Base-by-base conservation (phyloP, 2,888 invertebrate species). In the Bhutanitis thaidina region DNA sequence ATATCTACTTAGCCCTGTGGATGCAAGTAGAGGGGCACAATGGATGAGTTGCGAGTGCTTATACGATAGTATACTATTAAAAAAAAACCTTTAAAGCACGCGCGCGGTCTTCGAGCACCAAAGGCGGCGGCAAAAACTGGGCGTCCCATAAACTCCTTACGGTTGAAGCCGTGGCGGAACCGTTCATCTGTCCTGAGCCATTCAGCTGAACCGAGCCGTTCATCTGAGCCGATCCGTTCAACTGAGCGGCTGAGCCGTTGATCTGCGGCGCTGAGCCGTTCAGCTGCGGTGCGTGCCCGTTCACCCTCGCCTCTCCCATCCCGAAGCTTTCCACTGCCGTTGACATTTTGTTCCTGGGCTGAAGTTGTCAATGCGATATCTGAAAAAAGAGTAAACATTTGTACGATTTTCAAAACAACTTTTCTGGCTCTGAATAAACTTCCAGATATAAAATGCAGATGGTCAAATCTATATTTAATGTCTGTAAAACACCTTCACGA, bases 101-200 rank as follows among this genome's bases (percentile, higher is more conserved):
- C 1, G 64, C 62, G 10, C 62, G 67, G 63, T 90, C 86, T 1
- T 81, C 76, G 0, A 90, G 66, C 34, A 66, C 54, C 35, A 90
- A 67, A 3, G 78, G 66, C 1, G 77, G 71, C 2, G 89, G 87
- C 57, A 85, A 71, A 68, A 89, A 87, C 71, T 71, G 71, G 10
- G 76, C 69, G 46, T 76, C 77, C 81, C 84, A 84, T 34, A 34
- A 34, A 34, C 34, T 34, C 12, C 12, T 12, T 12, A 12, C 32
- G 5, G 3, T 10, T 12, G n/a, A 7, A n/a, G 34, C 13, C 7
- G 20, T 38, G 37, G 7, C 54, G 37, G n/a, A 35, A 12, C 40
- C 48, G 49, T 38, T 60, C 49, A 12, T 39, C 59, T 51, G 38
- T 52, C 37, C 41, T 41, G 55, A 51, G 52, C 36, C 53, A 48